Percentiles rank a stretch among this genome's conserved stretches.
Evolutionary conservation across 2,797 vertebrate species (phyloP).

Genomic region (Coccyzus lansbergi): DNA sequence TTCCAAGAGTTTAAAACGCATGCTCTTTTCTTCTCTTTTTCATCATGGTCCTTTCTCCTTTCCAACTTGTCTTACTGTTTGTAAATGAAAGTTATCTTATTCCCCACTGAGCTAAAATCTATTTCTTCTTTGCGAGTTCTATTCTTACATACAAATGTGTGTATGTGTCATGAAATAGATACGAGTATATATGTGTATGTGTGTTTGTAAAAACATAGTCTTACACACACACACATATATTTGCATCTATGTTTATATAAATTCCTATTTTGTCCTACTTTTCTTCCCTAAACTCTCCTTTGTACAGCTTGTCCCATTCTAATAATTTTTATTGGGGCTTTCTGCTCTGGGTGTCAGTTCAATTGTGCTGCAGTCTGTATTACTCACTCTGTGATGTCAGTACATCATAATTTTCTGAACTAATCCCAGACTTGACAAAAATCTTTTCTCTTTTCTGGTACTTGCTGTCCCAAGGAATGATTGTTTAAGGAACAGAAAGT

Average conservation of each 20-base stretch:
- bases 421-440: not conserved
- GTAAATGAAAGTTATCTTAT: not conserved
- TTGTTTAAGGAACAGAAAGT: not conserved
- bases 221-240: not conserved
- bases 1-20: not conserved
- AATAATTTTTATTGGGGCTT: not conserved
- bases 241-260: not conserved
- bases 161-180: not conserved
- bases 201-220: not conserved
- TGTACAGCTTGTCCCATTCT: not conserved
- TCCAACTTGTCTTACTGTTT: not conserved
- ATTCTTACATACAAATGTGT: not conserved
- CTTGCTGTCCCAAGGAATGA: not conserved
- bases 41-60: not conserved
- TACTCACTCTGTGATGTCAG: not conserved
- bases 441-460: not conserved
- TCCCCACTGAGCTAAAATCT: not conserved
- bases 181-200: not conserved
- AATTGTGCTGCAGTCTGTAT: not conserved
- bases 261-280: not conserved
- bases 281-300: not conserved
- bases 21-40: not conserved
- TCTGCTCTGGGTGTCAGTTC: not conserved
- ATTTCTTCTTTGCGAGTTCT: not conserved
- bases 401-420: not conserved